Evolutionary conservation across 1,140 invertebrate species (phyloP), one percentile per base, ranked within the genome.

Genomic region (Ruditapes philippinarum): DNA sequence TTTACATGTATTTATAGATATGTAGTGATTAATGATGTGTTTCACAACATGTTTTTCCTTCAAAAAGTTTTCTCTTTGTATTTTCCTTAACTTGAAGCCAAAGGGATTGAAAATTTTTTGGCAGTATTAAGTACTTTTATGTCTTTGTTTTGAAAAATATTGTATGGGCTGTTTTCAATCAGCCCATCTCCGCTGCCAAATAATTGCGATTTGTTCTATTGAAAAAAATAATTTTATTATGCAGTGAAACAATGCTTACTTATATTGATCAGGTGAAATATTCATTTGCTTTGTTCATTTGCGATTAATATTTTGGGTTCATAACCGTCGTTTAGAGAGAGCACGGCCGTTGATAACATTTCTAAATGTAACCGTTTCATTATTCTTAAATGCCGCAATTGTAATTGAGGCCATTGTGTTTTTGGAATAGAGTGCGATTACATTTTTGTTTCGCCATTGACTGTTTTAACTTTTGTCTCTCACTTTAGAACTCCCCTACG

Each of bases 391-490:
- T 84, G 82, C 49, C 82, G 45, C 68, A 54, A 73, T 73, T 73
- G 82, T 73, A 84, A 84, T 73, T 49, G 60, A 70, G 74, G 40
- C 65, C 57, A 54, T 74, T 73, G 82, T 84, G 38, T 73, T 78
- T 45, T 78, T 33, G 17, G 74, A 51, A 51, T n/a, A 22, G 45
- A 78, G 33, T 70, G 51, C 33, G 82, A 84, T 84, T 84, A 73
- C 62, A 54, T 25, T 84, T 84, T 73, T 84, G 82, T 84, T 84
- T 73, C 68, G 82, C 49, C 82, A 36, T 28, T 84, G 82, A 84
- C 82, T 84, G 79, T 84, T 84, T 84, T 49, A 73, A 84, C 82
- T 84, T 84, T 73, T 70, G 62, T 70, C 60, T 84, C 80, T 84
- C 82, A 84, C 82, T 84, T 49, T 51, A 84, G 65, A 73, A 84